Percentiles rank a stretch among this genome's conserved stretches.
phyloP scores from a whole-genome alignment of 1,140 invertebrate genomes.

The Bicyclus anynana region DNA sequence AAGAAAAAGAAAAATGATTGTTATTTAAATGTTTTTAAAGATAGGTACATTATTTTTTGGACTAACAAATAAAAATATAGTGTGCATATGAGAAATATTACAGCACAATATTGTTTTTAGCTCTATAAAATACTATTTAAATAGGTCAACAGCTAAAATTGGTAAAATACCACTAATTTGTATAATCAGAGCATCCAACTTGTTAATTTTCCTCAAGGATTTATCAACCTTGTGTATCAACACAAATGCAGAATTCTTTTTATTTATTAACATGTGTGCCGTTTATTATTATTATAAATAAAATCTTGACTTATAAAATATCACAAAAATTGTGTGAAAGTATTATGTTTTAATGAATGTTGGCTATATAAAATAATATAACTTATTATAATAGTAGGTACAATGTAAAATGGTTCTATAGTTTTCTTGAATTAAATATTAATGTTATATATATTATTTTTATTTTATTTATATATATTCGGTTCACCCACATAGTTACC shows the following conservation, averaged over 20 bases:
- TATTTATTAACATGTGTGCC: neutral
- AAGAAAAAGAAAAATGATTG: no score
- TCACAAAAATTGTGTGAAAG: constrained; percentile 17
- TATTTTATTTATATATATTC: constrained; percentile 8
- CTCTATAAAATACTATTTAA: neutral
- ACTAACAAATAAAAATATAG: neutral
- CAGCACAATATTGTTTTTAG: constrained; percentile 1
- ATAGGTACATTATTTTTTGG: constrained; percentile 4
- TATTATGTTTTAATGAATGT: constrained; percentile 33
- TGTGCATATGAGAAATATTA: neutral
- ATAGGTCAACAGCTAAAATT: no score
- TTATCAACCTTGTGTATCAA: no score
- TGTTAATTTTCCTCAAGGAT: neutral
- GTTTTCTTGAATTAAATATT: constrained; percentile 63
- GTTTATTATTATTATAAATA: neutral
- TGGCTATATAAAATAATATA: constrained; percentile 45
- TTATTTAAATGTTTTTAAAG: no score
- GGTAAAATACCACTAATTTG: no score
- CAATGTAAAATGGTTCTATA: constrained; percentile 48
- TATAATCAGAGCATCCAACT: no score
- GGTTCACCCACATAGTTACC: neutral
- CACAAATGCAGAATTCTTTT: neutral
- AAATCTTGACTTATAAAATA: neutral
- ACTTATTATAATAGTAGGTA: constrained; percentile 49
- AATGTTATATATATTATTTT: constrained; percentile 45